Conservation (phyloP, 1,140 invertebrate species). For the Conus ventricosus region DNA sequence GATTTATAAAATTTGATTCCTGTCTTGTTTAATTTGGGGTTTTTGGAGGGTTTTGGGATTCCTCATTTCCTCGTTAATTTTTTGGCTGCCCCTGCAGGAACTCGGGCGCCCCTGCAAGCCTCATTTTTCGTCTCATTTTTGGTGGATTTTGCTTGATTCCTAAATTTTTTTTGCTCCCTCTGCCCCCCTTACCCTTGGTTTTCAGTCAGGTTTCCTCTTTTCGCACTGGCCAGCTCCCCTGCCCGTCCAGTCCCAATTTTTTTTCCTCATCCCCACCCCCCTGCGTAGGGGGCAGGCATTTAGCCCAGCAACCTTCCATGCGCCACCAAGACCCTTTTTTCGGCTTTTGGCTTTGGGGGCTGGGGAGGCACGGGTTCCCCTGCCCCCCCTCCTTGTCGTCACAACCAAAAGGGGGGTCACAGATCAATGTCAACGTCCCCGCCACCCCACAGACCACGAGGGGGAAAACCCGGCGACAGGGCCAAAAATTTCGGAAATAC, state of each 20-base stretch:
- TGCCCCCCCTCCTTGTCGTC: slow-evolving; percentile 44
- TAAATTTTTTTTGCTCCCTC: too few species aligned
- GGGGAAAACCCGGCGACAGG: slow-evolving; percentile 84
- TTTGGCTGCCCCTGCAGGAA: too few species aligned
- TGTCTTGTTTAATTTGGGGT: too few species aligned
- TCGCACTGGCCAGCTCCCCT: slow-evolving; percentile 28
- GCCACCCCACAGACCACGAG: slow-evolving; percentile 78
- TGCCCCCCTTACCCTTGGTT: background rate
- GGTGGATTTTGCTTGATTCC: too few species aligned
- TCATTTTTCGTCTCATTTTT: too few species aligned
- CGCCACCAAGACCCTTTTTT: slow-evolving; percentile 87
- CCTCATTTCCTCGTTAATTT: too few species aligned
- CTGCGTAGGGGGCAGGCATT: slow-evolving; percentile 84
- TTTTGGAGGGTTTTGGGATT: too few species aligned
- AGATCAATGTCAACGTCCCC: slow-evolving; percentile 88
- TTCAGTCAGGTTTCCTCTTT: background rate
- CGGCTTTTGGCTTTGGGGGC: slow-evolving; percentile 98
- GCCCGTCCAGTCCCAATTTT: slow-evolving; percentile 22
- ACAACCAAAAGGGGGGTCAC: slow-evolving; percentile 84
- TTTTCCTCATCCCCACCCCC: slow-evolving; percentile 29
- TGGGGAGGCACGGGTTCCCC: slow-evolving; percentile 44
- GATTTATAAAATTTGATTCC: too few species aligned
- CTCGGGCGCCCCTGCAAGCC: too few species aligned
- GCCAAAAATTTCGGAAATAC: slow-evolving; percentile 99
- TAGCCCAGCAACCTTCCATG: slow-evolving; percentile 75